Evolutionary conservation across 2,113 vertebrate genomes (phyloP).

Genomic region (Nestor notabilis): DNA sequence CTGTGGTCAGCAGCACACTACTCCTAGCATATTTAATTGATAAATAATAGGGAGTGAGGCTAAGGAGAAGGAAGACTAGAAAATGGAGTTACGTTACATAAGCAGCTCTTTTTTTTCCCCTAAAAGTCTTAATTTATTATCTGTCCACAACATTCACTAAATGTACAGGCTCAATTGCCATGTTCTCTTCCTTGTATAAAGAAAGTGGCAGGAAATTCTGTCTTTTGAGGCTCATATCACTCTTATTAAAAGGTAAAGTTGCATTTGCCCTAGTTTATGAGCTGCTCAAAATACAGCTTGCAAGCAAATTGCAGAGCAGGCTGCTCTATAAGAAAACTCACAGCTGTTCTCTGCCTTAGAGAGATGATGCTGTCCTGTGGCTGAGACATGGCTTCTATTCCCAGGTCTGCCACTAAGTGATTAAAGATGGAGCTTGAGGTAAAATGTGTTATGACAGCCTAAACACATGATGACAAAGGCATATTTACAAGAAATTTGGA

Average conservation of each 20-base stretch:
- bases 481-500: conserved; percentile 5
- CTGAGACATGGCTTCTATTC: not conserved
- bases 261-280: not conserved
- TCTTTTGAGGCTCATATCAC: not conserved
- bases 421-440: conserved; percentile 13
- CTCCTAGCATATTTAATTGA: conserved; percentile 9
- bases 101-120: not conserved
- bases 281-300: not conserved
- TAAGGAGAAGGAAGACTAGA: not conserved
- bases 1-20: not conserved
- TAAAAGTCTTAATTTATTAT: not conserved
- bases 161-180: not conserved
- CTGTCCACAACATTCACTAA: not conserved
- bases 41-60: not conserved
- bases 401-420: not conserved
- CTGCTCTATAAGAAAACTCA: not conserved
- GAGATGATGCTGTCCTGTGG: not conserved
- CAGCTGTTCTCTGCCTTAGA: not conserved
- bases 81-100: not conserved
- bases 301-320: not conserved
- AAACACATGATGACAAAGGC: not conserved
- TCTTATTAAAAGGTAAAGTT: not conserved
- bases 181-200: not conserved
- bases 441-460: not conserved
- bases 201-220: not conserved